Percentiles rank a stretch among this genome's conserved stretches.
These are phyloP conservation scores for Taxidea taxus DNA, from an alignment of 2,113 vertebrate species.

Conservation along the genomic window DNA sequence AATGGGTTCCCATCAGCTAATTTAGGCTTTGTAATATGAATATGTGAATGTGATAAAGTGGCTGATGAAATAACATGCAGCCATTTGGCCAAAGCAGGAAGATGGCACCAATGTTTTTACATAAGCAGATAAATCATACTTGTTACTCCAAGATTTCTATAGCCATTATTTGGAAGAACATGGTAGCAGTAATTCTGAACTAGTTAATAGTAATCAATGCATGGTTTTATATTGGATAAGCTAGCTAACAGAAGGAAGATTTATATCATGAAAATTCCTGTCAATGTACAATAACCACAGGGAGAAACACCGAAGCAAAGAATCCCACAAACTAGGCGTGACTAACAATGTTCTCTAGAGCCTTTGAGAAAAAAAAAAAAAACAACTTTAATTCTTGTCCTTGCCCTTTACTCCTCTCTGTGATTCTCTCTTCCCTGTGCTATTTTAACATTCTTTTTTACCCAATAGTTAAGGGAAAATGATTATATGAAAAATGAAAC, in stretches of 20 bases:
- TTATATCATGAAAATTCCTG: not conserved
- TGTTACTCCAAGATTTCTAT: not conserved
- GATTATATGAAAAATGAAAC: not conserved
- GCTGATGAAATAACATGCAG: not conserved
- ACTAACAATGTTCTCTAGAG: not conserved
- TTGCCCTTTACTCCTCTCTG: not conserved
- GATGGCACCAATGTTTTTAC: not conserved
- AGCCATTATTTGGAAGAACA: not conserved
- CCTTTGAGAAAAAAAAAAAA: not conserved
- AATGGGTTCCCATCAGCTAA: not conserved
- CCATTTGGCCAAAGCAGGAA: not conserved
- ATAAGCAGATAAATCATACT: not conserved
- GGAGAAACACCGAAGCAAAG: not conserved
- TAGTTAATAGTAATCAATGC: not conserved
- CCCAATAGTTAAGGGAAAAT: not conserved
- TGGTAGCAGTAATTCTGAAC: not conserved
- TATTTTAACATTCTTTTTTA: not conserved
- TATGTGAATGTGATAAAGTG: not conserved
- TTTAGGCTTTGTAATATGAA: conserved; percentile 8
- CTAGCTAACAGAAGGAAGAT: not conserved
- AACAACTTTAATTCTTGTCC: not conserved
- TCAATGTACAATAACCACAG: not conserved
- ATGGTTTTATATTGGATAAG: not conserved
- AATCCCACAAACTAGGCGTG: not conserved
- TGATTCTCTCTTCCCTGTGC: not conserved